Evolutionary conservation across 2,888 invertebrate species (phyloP), one percentile per base, ranked within the genome.

Genomic region (Drosophila melanosoma): DNA sequence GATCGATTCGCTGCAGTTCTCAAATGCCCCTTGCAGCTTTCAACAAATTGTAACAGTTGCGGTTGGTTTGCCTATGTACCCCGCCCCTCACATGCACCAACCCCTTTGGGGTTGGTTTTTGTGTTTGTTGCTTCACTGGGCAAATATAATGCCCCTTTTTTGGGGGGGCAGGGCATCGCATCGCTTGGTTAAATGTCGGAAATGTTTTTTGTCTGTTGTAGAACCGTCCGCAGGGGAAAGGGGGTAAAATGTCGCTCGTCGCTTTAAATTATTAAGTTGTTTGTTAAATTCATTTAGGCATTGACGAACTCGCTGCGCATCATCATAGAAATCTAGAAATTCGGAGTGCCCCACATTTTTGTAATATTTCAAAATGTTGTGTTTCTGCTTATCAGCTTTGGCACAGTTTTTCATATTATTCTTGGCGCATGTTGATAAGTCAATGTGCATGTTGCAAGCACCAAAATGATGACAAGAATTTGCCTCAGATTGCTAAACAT

Each of bases 1-100:
- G 87, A 87, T 90, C 90, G 89, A 87, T 86, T 87, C 61, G 69
- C n/a, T 76, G 79, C 81, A 74, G 65, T 58, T 42, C n/a, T 60
- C 29, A 29, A 12, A 2, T 4, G 26, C 23, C 35, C 26, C 26
- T 29, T 45, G 20, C 17, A 48, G 62, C 56, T 74, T 81, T 76
- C 67, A 70, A 68, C 78, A 80, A 81, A 72, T 76, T 89, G 74
- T 81, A 79, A 69, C 81, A 64, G 87, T 89, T 88, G 86, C 79
- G 90, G 88, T 85, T 81, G 79, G 68, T 38, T 77, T 68, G 75
- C 52, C 42, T 36, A 42, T 29, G 38, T 7, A 2, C 35, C 51
- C 3, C n/a, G 10, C 15, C 15, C 61, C 38, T 6, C 12, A 45
- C 23, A 15, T 0, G 15, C 23, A 45, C 15, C 45, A 23, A 23